Percentiles rank a stretch among this genome's conserved stretches.
These are phyloP conservation scores for Petrosia ficiformis DNA, from an alignment of 37 sponge, comb jelly and placozoan genomes.

Conservation along the genomic window DNA sequence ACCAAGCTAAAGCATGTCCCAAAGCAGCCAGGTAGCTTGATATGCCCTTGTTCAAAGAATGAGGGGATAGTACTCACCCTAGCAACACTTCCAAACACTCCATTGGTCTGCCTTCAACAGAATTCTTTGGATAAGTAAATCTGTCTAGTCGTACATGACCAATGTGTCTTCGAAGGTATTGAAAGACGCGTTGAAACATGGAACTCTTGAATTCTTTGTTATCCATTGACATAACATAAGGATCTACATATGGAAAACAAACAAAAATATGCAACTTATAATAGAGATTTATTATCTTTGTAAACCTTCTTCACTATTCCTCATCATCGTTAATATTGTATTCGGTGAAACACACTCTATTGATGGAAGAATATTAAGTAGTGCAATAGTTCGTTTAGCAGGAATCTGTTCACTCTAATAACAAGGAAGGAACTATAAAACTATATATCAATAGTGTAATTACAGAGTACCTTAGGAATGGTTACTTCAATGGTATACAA, in stretches of 20 bases:
- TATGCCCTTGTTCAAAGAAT: too few relatives aligned
- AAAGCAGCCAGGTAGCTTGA: too few relatives aligned
- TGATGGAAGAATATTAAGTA: conserved; percentile 32
- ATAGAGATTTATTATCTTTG: not conserved
- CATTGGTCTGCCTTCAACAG: conserved; percentile 12
- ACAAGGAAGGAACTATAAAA: not conserved
- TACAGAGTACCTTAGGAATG: conserved; percentile 6
- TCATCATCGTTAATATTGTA: not conserved
- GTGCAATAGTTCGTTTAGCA: not conserved
- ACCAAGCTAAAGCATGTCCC: too few relatives aligned
- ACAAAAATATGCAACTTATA: not conserved
- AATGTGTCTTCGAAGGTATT: conserved; percentile 47
- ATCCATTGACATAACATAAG: conserved; percentile 20
- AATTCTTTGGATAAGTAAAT: conserved; percentile 9
- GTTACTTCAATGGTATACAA: conserved; percentile 51
- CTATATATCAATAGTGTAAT: conserved; percentile 2
- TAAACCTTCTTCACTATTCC: not conserved
- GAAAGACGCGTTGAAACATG: conserved; percentile 59
- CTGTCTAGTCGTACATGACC: conserved; percentile 6
- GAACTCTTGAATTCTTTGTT: conserved; percentile 23
- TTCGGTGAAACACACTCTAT: conserved; percentile 30
- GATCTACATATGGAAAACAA: conserved; percentile 12
- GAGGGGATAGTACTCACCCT: too few relatives aligned
- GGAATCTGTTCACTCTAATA: not conserved
- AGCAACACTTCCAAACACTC: conserved; percentile 34